Conservation (phyloP, 2,888 invertebrate species). For the Axea sp. region DNA sequence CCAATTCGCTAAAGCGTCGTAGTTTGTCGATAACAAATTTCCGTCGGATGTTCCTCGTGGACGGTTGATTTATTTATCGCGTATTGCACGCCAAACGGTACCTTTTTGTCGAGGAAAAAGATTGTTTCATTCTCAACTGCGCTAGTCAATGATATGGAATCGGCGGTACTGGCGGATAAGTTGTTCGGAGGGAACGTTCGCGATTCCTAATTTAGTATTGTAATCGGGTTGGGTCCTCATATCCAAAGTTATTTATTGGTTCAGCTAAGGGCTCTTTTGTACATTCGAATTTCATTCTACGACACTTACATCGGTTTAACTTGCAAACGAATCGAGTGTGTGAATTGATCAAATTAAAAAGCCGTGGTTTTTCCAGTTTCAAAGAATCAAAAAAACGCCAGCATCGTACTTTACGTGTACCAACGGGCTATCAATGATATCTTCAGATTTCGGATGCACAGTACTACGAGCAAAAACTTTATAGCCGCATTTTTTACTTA, state of each 20-base stretch:
- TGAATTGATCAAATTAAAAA: no score
- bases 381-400: no score
- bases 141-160: conserved; percentile 36
- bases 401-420: no score
- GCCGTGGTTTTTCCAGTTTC: no score
- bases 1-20: conserved; percentile 87
- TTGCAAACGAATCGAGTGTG: no score
- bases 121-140: conserved; percentile 14
- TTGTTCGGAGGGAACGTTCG: background rate
- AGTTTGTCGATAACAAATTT: conserved; percentile 29
- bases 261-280: no score
- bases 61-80: background rate
- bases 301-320: no score
- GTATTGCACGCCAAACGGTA: no score
- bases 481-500: conserved; percentile 10
- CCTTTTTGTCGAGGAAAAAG: no score
- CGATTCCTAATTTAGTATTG: conserved; percentile 22
- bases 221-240: conserved; percentile 20
- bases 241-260: conserved; percentile 44
- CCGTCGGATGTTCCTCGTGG: background rate
- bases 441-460: background rate
- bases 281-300: no score
- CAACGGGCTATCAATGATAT: no score
- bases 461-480: background rate
- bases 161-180: background rate